Evolutionary conservation across 2,797 vertebrate genomes (phyloP).

Genomic region (Sebastes cheni): DNA sequence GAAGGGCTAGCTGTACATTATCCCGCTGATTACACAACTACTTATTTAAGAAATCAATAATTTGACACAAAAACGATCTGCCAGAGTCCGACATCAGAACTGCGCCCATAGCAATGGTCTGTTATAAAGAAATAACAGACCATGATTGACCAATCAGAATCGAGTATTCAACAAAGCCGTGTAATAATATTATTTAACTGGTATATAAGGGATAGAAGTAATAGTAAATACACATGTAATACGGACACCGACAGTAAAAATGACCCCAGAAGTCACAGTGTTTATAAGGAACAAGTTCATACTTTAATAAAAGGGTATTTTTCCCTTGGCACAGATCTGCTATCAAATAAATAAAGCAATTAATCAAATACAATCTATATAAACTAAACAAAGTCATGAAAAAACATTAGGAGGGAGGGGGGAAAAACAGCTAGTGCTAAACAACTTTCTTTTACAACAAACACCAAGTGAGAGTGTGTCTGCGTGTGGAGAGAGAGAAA

Average conservation of each 20-base stretch:
- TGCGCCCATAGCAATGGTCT: too few relatives aligned
- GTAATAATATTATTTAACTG: neutral
- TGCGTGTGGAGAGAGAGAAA: slow-evolving; percentile 16
- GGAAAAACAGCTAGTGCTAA: slow-evolving; percentile 57
- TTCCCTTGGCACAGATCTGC: slow-evolving; percentile 87
- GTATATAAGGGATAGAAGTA: neutral
- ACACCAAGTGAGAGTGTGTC: slow-evolving; percentile 50
- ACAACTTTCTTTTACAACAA: slow-evolving; percentile 76
- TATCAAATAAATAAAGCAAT: slow-evolving; percentile 89
- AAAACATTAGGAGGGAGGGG: slow-evolving; percentile 52
- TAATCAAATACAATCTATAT: slow-evolving; percentile 86
- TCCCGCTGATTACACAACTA: too few relatives aligned
- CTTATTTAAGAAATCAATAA: too few relatives aligned
- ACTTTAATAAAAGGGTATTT: slow-evolving; percentile 84
- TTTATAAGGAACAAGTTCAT: slow-evolving; percentile 80
- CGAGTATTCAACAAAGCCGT: too few relatives aligned
- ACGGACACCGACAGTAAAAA: neutral
- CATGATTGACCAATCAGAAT: too few relatives aligned
- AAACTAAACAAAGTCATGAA: slow-evolving; percentile 82
- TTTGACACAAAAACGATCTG: too few relatives aligned
- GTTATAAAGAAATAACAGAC: too few relatives aligned
- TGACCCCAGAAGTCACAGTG: slow-evolving; percentile 21
- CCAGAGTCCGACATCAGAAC: too few relatives aligned
- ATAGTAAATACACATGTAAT: neutral
- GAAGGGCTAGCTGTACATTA: too few relatives aligned